phyloP scores from a whole-genome alignment of 2,888 invertebrate genomes.

The Halictus quadricinctus region DNA sequence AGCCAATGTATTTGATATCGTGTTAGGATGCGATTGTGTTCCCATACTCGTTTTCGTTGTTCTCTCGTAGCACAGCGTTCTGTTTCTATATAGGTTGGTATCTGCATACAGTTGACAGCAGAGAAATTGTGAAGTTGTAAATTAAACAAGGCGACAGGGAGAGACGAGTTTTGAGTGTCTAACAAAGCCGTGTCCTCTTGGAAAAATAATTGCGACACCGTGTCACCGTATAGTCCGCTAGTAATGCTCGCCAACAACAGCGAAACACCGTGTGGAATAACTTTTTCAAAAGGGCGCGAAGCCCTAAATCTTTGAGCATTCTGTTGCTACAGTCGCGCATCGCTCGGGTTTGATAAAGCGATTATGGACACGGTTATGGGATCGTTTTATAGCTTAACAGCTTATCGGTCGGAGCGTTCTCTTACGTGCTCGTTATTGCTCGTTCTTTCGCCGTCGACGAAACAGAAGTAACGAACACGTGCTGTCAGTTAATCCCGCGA shows the following conservation, averaged over 20 bases:
- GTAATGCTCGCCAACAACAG: neutral
- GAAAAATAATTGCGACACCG: neutral
- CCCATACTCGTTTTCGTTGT: neutral
- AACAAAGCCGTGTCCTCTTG: neutral
- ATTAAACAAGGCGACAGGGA: neutral
- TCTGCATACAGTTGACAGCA: slow-evolving; percentile 1
- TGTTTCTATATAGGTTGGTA: neutral
- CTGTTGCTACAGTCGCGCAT: neutral
- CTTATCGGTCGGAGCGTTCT: neutral
- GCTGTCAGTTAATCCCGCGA: neutral
- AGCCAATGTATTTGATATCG: slow-evolving; percentile 8
- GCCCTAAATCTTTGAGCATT: neutral
- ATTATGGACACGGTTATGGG: neutral
- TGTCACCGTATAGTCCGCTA: neutral
- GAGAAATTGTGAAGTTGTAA: neutral
- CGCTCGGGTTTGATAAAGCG: neutral
- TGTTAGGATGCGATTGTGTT: neutral
- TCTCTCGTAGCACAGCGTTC: neutral
- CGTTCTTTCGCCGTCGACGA: neutral
- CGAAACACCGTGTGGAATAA: neutral
- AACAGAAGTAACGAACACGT: neutral
- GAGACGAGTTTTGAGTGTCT: neutral
- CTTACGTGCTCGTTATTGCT: neutral
- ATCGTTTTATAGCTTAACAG: neutral
- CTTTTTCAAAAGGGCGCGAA: neutral